phyloP scores from a whole-genome alignment of 2,113 vertebrate species.

The Aramus guarauna region DNA sequence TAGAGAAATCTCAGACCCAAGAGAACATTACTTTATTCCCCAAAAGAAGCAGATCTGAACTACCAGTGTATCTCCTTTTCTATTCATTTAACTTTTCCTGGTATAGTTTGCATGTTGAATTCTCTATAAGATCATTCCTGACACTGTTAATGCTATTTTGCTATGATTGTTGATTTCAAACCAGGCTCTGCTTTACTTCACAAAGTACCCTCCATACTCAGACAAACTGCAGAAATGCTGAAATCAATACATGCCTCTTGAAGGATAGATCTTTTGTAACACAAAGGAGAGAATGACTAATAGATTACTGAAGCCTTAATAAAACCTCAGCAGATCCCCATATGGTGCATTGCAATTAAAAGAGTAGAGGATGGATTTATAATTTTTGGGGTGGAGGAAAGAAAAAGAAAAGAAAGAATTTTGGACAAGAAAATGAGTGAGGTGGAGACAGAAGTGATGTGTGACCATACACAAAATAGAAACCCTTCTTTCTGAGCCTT shows the following conservation, averaged over 20 bases:
- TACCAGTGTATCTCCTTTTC: background rate
- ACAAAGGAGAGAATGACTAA: conserved; percentile 60
- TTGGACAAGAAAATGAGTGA: conserved; percentile 63
- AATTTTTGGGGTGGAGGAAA: conserved; percentile 55
- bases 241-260: conserved; percentile 61
- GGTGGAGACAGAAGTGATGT: conserved; percentile 66
- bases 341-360: conserved; percentile 68
- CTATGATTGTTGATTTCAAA: background rate
- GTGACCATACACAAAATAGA: conserved; percentile 64
- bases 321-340: conserved; percentile 68
- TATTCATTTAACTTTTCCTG: background rate
- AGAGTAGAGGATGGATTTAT: conserved; percentile 61
- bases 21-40: background rate
- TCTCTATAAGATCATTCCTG: background rate
- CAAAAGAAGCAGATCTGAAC: background rate
- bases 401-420: conserved; percentile 22
- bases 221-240: conserved; percentile 51
- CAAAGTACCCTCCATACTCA: conserved; percentile 24
- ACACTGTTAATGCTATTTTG: background rate
- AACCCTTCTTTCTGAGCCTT: conserved; percentile 67
- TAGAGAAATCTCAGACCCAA: background rate
- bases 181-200: conserved; percentile 32
- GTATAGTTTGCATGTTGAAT: background rate
- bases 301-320: conserved; percentile 60
- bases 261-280: conserved; percentile 60